Conservation (phyloP, 2,888 invertebrate genomes). For the Drosophila eohydei region DNA sequence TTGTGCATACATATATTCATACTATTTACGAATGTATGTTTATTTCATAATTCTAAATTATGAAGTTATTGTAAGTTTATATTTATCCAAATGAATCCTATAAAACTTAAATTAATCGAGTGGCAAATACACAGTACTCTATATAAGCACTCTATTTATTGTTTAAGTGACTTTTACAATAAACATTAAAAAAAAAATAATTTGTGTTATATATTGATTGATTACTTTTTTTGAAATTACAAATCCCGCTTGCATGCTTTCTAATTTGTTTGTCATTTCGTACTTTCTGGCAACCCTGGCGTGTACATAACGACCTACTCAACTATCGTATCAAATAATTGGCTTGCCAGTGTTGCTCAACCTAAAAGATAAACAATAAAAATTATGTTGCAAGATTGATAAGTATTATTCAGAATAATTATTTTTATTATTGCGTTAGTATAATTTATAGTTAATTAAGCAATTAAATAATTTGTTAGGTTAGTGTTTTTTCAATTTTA, state of each 20-base stretch:
- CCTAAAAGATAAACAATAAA: neutral
- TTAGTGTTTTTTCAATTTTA: conserved; percentile 35
- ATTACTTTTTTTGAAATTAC: conserved; percentile 2
- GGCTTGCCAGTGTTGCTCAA: conserved; percentile 41
- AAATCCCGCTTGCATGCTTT: neutral
- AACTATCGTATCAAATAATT: conserved; percentile 43
- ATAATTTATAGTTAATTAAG: neutral
- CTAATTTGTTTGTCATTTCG: neutral
- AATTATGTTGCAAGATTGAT: conserved; percentile 4
- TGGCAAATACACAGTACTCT: conserved; percentile 56
- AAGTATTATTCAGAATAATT: neutral
- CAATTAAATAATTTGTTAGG: neutral
- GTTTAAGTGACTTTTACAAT: conserved; percentile 57
- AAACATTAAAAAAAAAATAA: conserved; percentile 31
- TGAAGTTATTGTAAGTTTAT: conserved; percentile 67
- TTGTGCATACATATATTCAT: conserved; percentile 33
- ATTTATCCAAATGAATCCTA: conserved; percentile 83
- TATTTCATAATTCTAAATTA: conserved; percentile 67
- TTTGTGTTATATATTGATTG: neutral
- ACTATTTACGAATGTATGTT: conserved; percentile 33
- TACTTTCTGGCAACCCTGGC: conserved; percentile 28
- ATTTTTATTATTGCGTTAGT: neutral
- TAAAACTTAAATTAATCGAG: conserved; percentile 71
- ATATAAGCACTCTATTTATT: conserved; percentile 57
- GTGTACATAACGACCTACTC: conserved; percentile 17